Evolutionary conservation across 1,140 invertebrate genomes (phyloP), one percentile per base, ranked within the genome.

Genomic region (Ylistrum balloti): DNA sequence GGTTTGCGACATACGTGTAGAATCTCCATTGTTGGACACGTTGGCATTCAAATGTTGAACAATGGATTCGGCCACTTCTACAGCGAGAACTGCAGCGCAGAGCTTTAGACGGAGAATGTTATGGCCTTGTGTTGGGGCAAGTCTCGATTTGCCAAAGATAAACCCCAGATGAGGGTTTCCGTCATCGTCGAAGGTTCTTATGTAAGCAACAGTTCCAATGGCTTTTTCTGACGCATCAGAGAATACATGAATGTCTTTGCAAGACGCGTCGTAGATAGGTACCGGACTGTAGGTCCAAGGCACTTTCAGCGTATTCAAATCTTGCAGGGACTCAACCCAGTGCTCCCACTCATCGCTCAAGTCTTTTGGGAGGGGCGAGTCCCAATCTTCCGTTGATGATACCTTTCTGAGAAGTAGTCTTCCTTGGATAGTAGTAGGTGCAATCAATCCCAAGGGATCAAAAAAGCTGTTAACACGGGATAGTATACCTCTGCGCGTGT

Each of bases 381-480:
- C 45, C 45, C 45, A 74, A n/a, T 74, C 56, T 9, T 74, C n/a
- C 5, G 56, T 74, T 0, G 2, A 2, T 3, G 56, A 74, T 28
- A 28, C 22, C 34, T 88, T 56, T 38, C 86, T 33, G 20, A 90
- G 34, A 10, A 90, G 20, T 1, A 85, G 35, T 74, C 41, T 88
- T 33, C 90, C 90, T 35, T 34, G 22, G 33, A 90, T 17, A 3
- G 34, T 35, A 2, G 87, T n/a, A 0, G 90, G 48, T 35, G 87
- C 86, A 0, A 90, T 10, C 41, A 90, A 90, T 28, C 90, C 90
- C 0, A 90, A 5, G 5, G 48, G 90, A 33, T 90, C 90, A 35
- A 33, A 90, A 32, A 85, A 5, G 7, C 86, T 88, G 35, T 90
- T 85, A 2, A 90, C 33, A 10, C 33, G 33, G 0, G 90, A 90